Evolutionary conservation across 2,797 vertebrate genomes (phyloP).

Genomic region (Poeciliopsis presidionis): DNA sequence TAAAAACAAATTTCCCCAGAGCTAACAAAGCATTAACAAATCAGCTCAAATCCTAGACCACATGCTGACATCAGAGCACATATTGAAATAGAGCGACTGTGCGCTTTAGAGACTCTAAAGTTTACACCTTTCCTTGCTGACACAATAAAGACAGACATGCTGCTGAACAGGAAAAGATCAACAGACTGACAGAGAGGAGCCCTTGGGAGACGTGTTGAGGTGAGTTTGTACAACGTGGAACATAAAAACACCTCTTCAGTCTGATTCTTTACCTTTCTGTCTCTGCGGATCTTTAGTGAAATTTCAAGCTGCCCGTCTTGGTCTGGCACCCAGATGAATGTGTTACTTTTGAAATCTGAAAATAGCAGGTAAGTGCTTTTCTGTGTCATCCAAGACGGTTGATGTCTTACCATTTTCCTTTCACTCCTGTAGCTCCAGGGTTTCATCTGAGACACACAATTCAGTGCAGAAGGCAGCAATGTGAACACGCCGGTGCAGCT

Average conservation of each 20-base stretch:
- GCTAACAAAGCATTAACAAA: neutral
- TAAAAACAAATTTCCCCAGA: neutral
- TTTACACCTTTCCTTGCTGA: neutral
- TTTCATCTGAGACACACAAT: neutral
- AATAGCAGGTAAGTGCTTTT: neutral
- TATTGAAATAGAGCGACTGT: neutral
- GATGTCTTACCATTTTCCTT: neutral
- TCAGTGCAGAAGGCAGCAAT: neutral
- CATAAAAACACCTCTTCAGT: slow-evolving; percentile 43
- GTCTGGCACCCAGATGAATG: slow-evolving; percentile 27
- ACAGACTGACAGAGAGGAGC: slow-evolving; percentile 36
- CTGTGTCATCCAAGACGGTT: neutral
- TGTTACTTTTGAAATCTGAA: slow-evolving; percentile 11
- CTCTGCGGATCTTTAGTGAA: slow-evolving; percentile 4
- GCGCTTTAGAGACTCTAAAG: neutral
- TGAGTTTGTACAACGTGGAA: slow-evolving; percentile 51
- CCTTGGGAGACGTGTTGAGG: slow-evolving; percentile 39
- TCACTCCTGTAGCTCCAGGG: neutral
- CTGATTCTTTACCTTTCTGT: neutral
- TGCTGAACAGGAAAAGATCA: slow-evolving; percentile 49
- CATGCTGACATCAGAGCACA: neutral
- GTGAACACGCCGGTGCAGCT: neutral
- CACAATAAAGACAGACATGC: slow-evolving; percentile 7
- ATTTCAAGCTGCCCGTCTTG: slow-evolving; percentile 9
- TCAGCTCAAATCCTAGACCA: neutral